A percentile compares a stretch with the other conserved stretches of the same genome.
Conservation (phyloP, 2,797 vertebrate genomes). For the Florisuga fusca region DNA sequence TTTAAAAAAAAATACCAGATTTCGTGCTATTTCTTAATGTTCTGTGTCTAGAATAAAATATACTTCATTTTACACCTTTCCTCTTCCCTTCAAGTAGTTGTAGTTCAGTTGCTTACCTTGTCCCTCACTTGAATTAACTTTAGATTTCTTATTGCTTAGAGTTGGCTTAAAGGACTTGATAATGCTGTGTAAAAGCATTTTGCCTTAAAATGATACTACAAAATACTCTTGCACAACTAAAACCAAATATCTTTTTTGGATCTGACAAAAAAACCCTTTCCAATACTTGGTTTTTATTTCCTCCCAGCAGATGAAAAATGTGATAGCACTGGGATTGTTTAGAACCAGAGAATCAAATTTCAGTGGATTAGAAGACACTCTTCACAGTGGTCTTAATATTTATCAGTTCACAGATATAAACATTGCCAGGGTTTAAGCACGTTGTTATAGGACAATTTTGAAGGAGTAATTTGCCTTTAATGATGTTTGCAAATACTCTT, state of each 20-base stretch:
- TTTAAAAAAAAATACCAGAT: slow-evolving; percentile 67
- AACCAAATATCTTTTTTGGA: slow-evolving; percentile 1
- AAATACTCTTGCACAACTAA: slow-evolving; percentile 34
- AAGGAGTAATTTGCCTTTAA: slow-evolving; percentile 72
- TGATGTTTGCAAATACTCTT: slow-evolving; percentile 38
- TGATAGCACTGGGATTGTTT: neutral
- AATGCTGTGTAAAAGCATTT: slow-evolving; percentile 7
- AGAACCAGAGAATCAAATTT: neutral
- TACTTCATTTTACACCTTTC: slow-evolving; percentile 63
- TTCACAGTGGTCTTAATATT: neutral
- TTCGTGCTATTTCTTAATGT: slow-evolving; percentile 57
- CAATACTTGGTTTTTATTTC: neutral
- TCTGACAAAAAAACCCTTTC: neutral
- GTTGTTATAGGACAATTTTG: slow-evolving; percentile 19
- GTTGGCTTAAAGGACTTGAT: slow-evolving; percentile 83
- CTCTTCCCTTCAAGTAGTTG: slow-evolving; percentile 67
- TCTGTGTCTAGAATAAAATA: slow-evolving; percentile 81
- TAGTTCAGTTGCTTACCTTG: slow-evolving; percentile 77
- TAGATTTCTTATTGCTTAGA: slow-evolving; percentile 76
- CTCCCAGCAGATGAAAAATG: neutral
- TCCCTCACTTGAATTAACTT: slow-evolving; percentile 71
- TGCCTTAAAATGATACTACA: slow-evolving; percentile 24
- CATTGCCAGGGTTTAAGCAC: neutral
- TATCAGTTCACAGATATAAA: neutral
- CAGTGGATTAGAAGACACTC: neutral